phyloP scores from a whole-genome alignment of 2,888 invertebrate genomes.

The Caenorhabditis plicata region DNA sequence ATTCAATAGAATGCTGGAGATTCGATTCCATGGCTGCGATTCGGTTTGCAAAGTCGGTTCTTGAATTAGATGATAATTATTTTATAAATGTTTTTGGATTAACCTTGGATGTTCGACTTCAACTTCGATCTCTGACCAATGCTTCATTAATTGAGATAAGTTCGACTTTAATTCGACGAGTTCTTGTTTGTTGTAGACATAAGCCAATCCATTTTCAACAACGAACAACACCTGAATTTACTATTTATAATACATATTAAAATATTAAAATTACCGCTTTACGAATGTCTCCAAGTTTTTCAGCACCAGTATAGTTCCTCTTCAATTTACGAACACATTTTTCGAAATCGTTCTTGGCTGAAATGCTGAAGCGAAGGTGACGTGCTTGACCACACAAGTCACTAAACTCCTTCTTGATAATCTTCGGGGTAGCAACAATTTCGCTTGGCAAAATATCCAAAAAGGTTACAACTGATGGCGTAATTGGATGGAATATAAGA shows the following conservation, averaged over 20 bases:
- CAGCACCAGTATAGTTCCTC: slow-evolving; percentile 10
- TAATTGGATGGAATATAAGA: slow-evolving; percentile 33
- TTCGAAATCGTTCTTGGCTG: slow-evolving; percentile 25
- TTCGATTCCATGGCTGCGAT: neutral
- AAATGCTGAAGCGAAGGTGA: slow-evolving; percentile 13
- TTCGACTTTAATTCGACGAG: slow-evolving; percentile 9
- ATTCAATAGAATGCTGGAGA: neutral
- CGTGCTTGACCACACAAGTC: slow-evolving; percentile 30
- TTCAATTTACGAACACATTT: slow-evolving; percentile 27
- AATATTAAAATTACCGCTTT: slow-evolving; percentile 10
- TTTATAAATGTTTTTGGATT: neutral
- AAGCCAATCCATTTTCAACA: slow-evolving; percentile 31
- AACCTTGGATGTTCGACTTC: slow-evolving; percentile 28
- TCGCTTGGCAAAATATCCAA: too few species aligned
- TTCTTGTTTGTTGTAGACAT: slow-evolving; percentile 22
- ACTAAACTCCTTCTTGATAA: slow-evolving; percentile 29
- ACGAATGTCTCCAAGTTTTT: slow-evolving; percentile 20
- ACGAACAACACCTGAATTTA: slow-evolving; percentile 12
- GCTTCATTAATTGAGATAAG: slow-evolving; percentile 19
- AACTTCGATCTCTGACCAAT: slow-evolving; percentile 19
- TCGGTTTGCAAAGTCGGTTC: neutral
- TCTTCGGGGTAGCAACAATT: slow-evolving; percentile 14
- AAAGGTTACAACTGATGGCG: slow-evolving; percentile 12
- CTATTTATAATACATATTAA: neutral
- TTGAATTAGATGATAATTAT: neutral